These are phyloP conservation scores for Drosophila prosaltans DNA, from an alignment of 1,140 invertebrate species.

Conservation along the genomic window DNA sequence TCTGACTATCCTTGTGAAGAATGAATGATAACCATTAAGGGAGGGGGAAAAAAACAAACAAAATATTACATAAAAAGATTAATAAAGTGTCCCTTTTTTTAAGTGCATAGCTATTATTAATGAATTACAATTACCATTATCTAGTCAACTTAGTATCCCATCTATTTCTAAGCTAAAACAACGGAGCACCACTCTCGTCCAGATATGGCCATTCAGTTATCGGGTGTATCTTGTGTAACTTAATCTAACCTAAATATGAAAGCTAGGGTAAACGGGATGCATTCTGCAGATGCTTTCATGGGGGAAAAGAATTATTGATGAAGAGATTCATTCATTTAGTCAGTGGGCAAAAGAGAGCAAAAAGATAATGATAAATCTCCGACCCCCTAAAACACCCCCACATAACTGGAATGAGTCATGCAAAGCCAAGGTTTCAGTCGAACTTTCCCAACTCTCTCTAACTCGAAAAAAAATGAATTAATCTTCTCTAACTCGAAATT, in stretches of 20 bases:
- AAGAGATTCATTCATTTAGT: not conserved
- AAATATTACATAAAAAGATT: not conserved
- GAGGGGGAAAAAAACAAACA: not conserved
- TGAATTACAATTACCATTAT: not conserved
- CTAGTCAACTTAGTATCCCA: constrained; percentile 6
- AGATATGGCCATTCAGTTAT: not conserved
- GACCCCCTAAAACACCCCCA: too few relatives aligned
- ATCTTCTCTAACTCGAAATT: too few relatives aligned
- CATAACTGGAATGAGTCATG: too few relatives aligned
- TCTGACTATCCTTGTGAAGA: constrained; percentile 12
- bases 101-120: not conserved
- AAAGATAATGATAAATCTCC: not conserved
- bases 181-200: too few relatives aligned
- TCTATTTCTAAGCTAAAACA: not conserved
- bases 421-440: too few relatives aligned
- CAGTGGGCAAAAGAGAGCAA: not conserved
- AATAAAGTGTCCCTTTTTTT: not conserved
- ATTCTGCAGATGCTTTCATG: not conserved
- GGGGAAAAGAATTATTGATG: not conserved
- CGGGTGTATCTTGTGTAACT: not conserved
- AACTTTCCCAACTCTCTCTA: too few relatives aligned
- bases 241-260: not conserved
- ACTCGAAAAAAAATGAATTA: too few relatives aligned
- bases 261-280: not conserved
- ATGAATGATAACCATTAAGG: too few relatives aligned